These are phyloP conservation scores for Pollenia amentaria DNA, from an alignment of 2,888 invertebrate genomes.

Conservation along the genomic window DNA sequence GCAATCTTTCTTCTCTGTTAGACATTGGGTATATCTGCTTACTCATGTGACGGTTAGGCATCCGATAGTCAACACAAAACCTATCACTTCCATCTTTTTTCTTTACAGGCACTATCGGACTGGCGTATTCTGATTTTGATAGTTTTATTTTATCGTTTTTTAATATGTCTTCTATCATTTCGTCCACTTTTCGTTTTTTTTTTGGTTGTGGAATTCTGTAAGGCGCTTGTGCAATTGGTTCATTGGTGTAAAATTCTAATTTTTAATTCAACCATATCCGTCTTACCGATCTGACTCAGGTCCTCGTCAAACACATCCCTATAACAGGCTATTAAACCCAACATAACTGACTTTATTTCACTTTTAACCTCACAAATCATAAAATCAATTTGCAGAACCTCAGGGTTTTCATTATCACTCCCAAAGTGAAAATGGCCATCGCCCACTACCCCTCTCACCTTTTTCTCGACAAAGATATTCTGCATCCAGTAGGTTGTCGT, in stretches of 20 bases:
- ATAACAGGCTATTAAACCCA: background rate
- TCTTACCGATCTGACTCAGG: too few relatives aligned
- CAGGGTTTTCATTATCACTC: background rate
- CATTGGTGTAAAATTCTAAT: too few relatives aligned
- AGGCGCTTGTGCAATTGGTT: slow-evolving; percentile 50
- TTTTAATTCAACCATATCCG: too few relatives aligned
- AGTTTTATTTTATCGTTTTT: too few relatives aligned
- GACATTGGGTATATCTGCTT: too few relatives aligned
- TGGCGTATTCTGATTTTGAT: too few relatives aligned
- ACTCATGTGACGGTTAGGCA: too few relatives aligned
- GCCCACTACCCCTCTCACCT: background rate
- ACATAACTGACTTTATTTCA: background rate
- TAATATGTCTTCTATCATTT: slow-evolving; percentile 52
- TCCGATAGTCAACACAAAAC: too few relatives aligned
- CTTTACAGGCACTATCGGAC: too few relatives aligned
- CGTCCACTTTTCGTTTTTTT: slow-evolving; percentile 13
- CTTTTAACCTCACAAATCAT: background rate
- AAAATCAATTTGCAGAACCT: background rate
- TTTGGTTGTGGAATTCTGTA: slow-evolving; percentile 66
- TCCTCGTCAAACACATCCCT: slow-evolving; percentile 35
- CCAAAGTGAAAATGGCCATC: background rate
- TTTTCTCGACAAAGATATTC: too few relatives aligned
- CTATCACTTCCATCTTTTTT: too few relatives aligned
- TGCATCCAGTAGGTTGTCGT: background rate
- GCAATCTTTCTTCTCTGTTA: too few relatives aligned